Percentiles rank a stretch among this genome's conserved stretches.
Conservation (phyloP, 2,797 vertebrate species). For the Aeoliscus strigatus region DNA sequence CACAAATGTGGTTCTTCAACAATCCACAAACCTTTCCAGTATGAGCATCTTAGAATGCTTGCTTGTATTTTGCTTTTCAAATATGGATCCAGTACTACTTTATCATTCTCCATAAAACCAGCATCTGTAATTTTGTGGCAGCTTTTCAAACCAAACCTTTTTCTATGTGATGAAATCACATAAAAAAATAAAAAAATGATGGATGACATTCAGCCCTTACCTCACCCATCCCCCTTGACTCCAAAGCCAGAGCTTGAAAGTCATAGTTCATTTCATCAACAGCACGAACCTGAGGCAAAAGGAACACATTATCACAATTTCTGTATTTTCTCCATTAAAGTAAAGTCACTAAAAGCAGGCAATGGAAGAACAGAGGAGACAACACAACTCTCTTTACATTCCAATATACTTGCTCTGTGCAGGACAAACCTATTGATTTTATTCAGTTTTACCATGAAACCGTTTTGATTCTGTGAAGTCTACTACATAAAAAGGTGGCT, state of each 20-base stretch:
- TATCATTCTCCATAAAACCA: too few species aligned
- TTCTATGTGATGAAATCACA: neutral
- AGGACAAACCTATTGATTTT: neutral
- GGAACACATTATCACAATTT: neutral
- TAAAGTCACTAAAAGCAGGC: neutral
- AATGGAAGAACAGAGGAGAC: neutral
- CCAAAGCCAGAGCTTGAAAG: slow-evolving; percentile 97
- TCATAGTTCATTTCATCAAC: slow-evolving; percentile 98
- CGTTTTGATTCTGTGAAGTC: neutral
- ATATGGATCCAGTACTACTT: too few species aligned
- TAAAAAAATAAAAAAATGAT: neutral
- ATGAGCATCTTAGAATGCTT: too few species aligned
- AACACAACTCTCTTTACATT: neutral
- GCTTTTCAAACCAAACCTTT: neutral
- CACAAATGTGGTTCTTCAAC: too few species aligned
- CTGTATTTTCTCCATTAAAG: neutral
- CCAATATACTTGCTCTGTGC: neutral
- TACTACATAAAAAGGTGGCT: neutral
- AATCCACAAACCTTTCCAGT: too few species aligned
- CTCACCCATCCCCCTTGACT: slow-evolving; percentile 98
- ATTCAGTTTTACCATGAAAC: neutral
- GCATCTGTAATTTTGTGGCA: too few species aligned
- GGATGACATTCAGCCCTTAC: slow-evolving; percentile 62
- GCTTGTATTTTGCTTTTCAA: too few species aligned
- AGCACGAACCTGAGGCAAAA: slow-evolving; percentile 79